These are phyloP conservation scores for Dicranocentrus wangi DNA, from an alignment of 2,888 invertebrate species.

Conservation along the genomic window DNA sequence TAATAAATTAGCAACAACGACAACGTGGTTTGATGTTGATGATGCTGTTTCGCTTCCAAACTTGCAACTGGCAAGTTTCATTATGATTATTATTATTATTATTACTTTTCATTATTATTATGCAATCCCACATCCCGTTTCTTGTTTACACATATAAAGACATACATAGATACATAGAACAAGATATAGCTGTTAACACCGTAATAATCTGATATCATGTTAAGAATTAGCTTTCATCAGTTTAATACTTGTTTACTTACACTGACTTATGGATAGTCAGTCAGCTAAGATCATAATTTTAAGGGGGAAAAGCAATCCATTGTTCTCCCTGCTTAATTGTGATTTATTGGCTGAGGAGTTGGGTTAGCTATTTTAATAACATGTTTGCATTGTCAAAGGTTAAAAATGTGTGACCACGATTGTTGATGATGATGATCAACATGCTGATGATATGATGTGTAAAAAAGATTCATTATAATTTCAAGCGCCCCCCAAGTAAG, in stretches of 20 bases:
- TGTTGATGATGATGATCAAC: neutral
- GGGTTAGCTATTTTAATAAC: constrained; percentile 38
- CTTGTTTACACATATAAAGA: constrained; percentile 5
- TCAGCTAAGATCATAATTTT: constrained; percentile 8
- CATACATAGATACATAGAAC: constrained; percentile 4
- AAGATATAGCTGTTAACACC: constrained; percentile 3
- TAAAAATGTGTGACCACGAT: constrained; percentile 21
- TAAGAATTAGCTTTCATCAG: constrained; percentile 21
- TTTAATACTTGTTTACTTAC: constrained; percentile 18
- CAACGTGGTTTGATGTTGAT: constrained; percentile 30
- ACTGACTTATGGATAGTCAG: constrained; percentile 11
- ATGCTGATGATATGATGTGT: neutral
- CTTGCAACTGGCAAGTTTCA: constrained; percentile 26
- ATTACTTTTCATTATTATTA: constrained; percentile 39
- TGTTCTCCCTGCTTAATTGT: constrained; percentile 32
- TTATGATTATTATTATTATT: constrained; percentile 44
- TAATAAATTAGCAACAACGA: constrained; percentile 39
- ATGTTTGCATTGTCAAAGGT: constrained; percentile 30
- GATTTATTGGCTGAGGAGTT: constrained; percentile 34
- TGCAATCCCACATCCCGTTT: constrained; percentile 43
- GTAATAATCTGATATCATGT: constrained; percentile 16
- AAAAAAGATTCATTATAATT: neutral
- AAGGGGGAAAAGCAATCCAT: constrained; percentile 25
- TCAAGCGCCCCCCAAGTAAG: neutral
- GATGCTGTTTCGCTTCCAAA: constrained; percentile 14